A percentile compares a stretch with the other conserved stretches of the same genome.
Conservation (phyloP, 2,797 vertebrate species). For the Ceyx erithaca region DNA sequence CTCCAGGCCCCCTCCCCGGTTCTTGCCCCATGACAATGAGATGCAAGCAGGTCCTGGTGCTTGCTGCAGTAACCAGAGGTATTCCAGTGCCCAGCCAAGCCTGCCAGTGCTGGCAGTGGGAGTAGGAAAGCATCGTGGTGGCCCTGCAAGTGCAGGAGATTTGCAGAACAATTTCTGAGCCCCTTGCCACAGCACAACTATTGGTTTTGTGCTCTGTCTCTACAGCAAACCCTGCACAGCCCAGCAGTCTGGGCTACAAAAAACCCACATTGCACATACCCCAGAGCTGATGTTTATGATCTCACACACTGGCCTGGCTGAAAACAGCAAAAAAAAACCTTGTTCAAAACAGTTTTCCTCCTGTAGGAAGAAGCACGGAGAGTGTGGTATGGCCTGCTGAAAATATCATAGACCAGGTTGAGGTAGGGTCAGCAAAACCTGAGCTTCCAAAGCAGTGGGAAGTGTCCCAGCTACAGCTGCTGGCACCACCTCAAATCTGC, state of each 20-base stretch:
- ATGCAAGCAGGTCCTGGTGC: fast-evolving
- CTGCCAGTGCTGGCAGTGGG: fast-evolving
- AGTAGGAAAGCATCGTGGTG: not conserved
- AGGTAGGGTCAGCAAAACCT: not conserved
- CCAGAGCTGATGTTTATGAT: fast-evolving
- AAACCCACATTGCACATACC: fast-evolving
- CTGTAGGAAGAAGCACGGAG: not conserved
- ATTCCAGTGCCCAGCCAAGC: not conserved
- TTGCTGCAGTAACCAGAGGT: not conserved
- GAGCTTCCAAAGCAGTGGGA: not conserved
- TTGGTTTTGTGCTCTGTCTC: not conserved
- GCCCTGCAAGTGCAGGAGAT: not conserved
- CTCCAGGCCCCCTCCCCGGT: fast-evolving
- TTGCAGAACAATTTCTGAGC: not conserved
- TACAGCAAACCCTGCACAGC: not conserved
- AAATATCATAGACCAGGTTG: not conserved
- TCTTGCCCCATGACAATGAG: fast-evolving
- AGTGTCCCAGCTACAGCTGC: not conserved
- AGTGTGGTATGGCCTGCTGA: not conserved
- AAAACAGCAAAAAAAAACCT: not conserved
- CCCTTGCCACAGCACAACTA: fast-evolving
- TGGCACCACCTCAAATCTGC: not conserved
- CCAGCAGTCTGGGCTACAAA: fast-evolving
- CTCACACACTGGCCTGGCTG: not conserved
- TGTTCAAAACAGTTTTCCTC: not conserved